Evolutionary conservation across 23 tunicate species (phyloP).

Genomic region (Phallusia fumigata): DNA sequence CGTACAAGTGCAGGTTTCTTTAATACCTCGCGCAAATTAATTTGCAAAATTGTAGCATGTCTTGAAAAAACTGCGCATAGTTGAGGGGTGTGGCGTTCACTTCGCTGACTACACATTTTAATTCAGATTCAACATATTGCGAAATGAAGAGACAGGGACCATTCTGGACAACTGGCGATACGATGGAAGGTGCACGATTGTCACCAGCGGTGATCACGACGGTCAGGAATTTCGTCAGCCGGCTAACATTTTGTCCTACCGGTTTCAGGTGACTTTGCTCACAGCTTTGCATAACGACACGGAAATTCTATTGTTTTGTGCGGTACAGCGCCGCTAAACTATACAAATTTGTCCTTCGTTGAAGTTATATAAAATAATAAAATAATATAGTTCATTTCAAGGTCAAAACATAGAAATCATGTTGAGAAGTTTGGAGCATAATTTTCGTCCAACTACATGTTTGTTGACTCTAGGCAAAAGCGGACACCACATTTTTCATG

Average conservation of each 20-base stretch:
- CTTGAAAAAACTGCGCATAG: background rate
- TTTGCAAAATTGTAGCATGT: background rate
- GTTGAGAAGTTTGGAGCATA: too few relatives aligned
- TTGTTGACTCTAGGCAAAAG: too few relatives aligned
- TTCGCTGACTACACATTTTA: background rate
- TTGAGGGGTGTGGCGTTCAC: background rate
- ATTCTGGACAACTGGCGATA: conserved; percentile 7
- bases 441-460: too few relatives aligned
- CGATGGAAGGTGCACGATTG: background rate
- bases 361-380: too few relatives aligned
- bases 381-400: too few relatives aligned
- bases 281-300: too few relatives aligned
- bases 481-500: too few relatives aligned
- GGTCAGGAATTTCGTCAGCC: background rate
- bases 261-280: conserved; percentile 18
- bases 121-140: background rate
- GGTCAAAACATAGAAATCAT: too few relatives aligned
- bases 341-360: too few relatives aligned
- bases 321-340: too few relatives aligned
- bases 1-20: too few relatives aligned
- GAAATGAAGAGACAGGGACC: background rate
- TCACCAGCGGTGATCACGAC: background rate
- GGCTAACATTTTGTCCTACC: background rate
- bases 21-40: background rate
- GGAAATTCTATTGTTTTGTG: too few relatives aligned